These are phyloP conservation scores for Eucera pruinosa DNA, from an alignment of 2,888 invertebrate species.

Conservation along the genomic window DNA sequence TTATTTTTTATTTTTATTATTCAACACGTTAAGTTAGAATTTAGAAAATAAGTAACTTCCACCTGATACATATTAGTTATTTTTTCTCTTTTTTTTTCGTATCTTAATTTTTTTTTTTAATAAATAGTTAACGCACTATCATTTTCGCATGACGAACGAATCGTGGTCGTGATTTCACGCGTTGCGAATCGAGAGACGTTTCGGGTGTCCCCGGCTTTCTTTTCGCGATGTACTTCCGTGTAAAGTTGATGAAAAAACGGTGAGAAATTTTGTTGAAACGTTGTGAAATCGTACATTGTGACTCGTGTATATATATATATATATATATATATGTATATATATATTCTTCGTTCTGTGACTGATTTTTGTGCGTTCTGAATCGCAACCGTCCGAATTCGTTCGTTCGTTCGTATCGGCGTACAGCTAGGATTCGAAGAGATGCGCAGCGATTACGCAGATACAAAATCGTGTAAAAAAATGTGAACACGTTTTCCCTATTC, in stretches of 20 bases:
- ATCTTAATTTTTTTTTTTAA: neutral
- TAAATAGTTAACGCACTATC: conserved; percentile 7
- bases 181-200: conserved; percentile 28
- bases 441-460: conserved; percentile 27
- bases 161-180: conserved; percentile 30
- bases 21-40: conserved; percentile 15
- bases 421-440: neutral
- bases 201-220: neutral
- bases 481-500: conserved; percentile 23
- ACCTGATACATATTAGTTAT: neutral
- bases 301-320: conserved; percentile 14
- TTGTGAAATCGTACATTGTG: conserved; percentile 11
- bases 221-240: neutral
- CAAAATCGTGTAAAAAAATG: conserved; percentile 52
- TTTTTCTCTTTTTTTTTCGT: neutral
- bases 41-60: conserved; percentile 13
- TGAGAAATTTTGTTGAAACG: conserved; percentile 40
- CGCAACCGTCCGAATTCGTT: conserved; percentile 23
- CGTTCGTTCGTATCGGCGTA: neutral
- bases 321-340: too few relatives aligned
- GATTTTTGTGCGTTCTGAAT: conserved; percentile 57
- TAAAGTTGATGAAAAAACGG: conserved; percentile 30
- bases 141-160: neutral
- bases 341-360: too few relatives aligned
- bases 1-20: too few relatives aligned